A percentile compares a stretch with the other conserved stretches of the same genome.
These are phyloP conservation scores for Argyrosomus japonicus DNA, from an alignment of 2,113 vertebrate genomes.

Conservation along the genomic window DNA sequence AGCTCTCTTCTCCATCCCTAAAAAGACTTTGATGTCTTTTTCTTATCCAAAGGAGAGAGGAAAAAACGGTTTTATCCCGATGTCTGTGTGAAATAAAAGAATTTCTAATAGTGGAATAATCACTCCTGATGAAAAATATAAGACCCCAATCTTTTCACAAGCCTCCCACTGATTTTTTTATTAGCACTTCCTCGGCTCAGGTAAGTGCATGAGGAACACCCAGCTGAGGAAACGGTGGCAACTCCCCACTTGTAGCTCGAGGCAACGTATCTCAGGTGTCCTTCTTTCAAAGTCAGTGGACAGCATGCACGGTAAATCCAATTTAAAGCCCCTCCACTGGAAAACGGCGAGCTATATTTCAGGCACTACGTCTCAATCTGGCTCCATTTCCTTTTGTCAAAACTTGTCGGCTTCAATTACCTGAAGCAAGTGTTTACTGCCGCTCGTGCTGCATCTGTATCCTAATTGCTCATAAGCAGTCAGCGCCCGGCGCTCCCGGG, in stretches of 20 bases:
- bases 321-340: conserved; percentile 14
- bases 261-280: conserved; percentile 38
- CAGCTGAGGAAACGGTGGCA: background rate
- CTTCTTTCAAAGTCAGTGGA: conserved; percentile 43
- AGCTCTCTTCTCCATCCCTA: conserved; percentile 37
- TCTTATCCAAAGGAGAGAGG: conserved; percentile 14
- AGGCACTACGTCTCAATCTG: conserved; percentile 38
- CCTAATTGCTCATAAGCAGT: conserved; percentile 72
- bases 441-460: conserved; percentile 59
- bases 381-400: conserved; percentile 57
- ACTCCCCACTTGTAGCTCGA: conserved; percentile 17
- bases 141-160: conserved; percentile 24
- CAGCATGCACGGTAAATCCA: conserved; percentile 25
- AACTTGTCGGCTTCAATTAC: conserved; percentile 64
- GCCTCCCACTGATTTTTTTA: conserved; percentile 40
- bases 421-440: conserved; percentile 51
- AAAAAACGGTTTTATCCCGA: conserved; percentile 15
- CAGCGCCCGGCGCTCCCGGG: conserved; percentile 41
- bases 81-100: conserved; percentile 25
- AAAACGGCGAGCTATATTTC: conserved; percentile 17
- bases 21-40: conserved; percentile 58
- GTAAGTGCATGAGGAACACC: background rate
- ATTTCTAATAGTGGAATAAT: conserved; percentile 64
- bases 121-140: conserved; percentile 52
- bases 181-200: background rate